Conservation (phyloP, 1,140 invertebrate species). For the Aplysia californica region DNA sequence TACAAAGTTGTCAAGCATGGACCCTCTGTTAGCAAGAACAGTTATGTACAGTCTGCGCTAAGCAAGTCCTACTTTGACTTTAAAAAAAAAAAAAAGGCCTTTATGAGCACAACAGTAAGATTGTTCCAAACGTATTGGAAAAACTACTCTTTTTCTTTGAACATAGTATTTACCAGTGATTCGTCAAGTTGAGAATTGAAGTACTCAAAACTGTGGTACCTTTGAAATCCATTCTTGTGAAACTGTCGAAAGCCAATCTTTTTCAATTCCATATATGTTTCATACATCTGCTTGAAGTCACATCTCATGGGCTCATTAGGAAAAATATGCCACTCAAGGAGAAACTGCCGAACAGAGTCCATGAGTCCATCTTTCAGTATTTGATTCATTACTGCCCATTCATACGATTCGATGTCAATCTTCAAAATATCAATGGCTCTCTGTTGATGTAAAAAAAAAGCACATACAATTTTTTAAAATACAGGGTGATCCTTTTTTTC, state of each 20-base stretch:
- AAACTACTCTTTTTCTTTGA: no score
- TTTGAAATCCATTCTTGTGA: not conserved
- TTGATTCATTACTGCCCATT: conserved; percentile 26
- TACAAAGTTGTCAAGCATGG: no score
- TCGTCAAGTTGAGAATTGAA: not conserved
- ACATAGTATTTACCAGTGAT: not conserved
- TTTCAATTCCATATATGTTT: conserved; percentile 8
- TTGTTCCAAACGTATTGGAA: no score
- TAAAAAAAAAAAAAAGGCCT: no score
- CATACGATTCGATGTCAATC: conserved; percentile 33
- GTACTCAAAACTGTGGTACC: not conserved
- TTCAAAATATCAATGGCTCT: conserved; percentile 31
- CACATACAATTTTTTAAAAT: no score
- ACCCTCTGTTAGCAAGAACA: no score
- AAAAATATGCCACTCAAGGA: conserved; percentile 34
- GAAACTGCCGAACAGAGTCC: conserved; percentile 12
- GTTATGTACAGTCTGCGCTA: no score
- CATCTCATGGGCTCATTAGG: conserved; percentile 24
- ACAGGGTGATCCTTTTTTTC: no score
- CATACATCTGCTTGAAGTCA: conserved; percentile 16
- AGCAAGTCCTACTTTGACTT: no score
- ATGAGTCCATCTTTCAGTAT: conserved; percentile 14
- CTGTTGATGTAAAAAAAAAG: conserved; percentile 10
- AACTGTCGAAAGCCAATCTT: conserved; percentile 13
- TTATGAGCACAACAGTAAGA: no score